Percentiles rank a stretch among this genome's conserved stretches.
Conservation (phyloP, 2,888 invertebrate genomes). For the Malthinus flaveolus region DNA sequence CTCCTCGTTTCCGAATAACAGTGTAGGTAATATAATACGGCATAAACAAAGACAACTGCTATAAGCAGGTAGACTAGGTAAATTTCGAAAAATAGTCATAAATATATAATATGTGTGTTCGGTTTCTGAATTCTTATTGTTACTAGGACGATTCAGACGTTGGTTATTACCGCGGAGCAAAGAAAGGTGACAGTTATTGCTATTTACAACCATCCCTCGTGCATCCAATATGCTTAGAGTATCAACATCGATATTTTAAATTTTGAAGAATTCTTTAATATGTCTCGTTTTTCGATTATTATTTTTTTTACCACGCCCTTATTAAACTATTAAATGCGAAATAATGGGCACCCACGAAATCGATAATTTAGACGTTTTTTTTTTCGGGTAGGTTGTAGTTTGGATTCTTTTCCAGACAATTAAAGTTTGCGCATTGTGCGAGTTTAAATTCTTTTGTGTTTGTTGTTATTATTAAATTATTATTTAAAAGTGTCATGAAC, state of each 20-base stretch:
- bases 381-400: no score
- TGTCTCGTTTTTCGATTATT: constrained; percentile 1
- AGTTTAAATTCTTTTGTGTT: neutral
- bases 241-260: constrained; percentile 30
- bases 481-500: constrained; percentile 5
- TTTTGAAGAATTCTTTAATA: constrained; percentile 18
- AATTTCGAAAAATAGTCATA: constrained; percentile 45
- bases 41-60: constrained; percentile 40
- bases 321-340: neutral
- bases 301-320: neutral
- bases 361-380: no score
- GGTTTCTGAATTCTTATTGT: constrained; percentile 47
- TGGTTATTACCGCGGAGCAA: constrained; percentile 41
- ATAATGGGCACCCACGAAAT: no score
- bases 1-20: constrained; percentile 19
- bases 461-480: constrained; percentile 1
- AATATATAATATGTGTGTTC: constrained; percentile 50
- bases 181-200: constrained; percentile 47
- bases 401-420: no score
- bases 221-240: constrained; percentile 26
- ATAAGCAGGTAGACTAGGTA: constrained; percentile 43
- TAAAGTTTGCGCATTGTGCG: no score
- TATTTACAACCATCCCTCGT: constrained; percentile 43
- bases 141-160: constrained; percentile 37
- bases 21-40: constrained; percentile 40